Base-by-base conservation (phyloP, 2,888 invertebrate species). In the Cheilosia variabilis region DNA sequence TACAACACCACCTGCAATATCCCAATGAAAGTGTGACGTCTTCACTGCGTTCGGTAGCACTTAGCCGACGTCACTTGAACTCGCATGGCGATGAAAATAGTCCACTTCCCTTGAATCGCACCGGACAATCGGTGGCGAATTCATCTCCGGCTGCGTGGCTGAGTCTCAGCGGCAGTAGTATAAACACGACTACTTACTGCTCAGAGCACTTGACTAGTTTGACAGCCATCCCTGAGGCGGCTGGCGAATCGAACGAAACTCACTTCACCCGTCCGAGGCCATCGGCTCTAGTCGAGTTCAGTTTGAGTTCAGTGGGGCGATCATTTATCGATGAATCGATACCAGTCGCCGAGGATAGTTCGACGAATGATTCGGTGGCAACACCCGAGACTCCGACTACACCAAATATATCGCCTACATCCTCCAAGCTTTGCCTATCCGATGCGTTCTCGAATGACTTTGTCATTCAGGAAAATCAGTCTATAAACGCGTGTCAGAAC, bases 371-470 rank as follows among this genome's bases (percentile, higher is more conserved):
- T 22, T 91, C 92, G 13, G 88, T 92, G 60, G 92, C 92, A 88
- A 95, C 95, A 4, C 95, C 95, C 9, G 95, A 95, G 88, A 95
- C 95, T 4, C 95, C 95, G 24, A 94, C 95, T 57, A 91, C 91
- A 24, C 95, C 95, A 17, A 95, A 95, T 90, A 93, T 95, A 17
- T 93, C 94, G 60, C 93, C 93, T 69, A 91, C 92, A 17, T 88
- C 89, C 3, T 88, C 88, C 63, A 89, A 83, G 82, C 93, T 27
- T 91, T 94, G 87, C 88, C 89, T 88, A 15, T 94, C 94, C 2
- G 94, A 95, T 90, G 94, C 94, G 9, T 95, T 95, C 88, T 95
- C 94, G 50, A 94, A 94, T 52, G 94, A 94, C 90, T 94, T 94
- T 89, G 94, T 94, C 7, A 47, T 86, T 89, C 69, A 62, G 22